A percentile compares a stretch with the other conserved stretches of the same genome.
These are phyloP conservation scores for Nothocercus julius DNA, from an alignment of 2,113 vertebrate genomes.

Conservation along the genomic window DNA sequence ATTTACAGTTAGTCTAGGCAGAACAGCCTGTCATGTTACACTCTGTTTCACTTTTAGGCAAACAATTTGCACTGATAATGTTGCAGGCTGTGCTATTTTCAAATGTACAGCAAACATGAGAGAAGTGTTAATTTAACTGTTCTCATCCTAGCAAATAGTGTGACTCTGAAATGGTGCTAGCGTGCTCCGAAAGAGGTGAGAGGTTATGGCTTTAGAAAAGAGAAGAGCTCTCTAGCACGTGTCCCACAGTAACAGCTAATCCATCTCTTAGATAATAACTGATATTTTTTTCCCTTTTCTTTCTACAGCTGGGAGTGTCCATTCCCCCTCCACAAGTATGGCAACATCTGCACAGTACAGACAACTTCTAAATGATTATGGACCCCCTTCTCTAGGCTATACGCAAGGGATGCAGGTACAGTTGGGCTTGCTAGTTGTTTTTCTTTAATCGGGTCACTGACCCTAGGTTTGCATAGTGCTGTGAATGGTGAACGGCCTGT, in stretches of 20 bases:
- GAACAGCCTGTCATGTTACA: conserved; percentile 44
- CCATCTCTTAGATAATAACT: conserved; percentile 2
- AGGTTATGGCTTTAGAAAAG: neutral
- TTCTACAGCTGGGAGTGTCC: conserved; percentile 84
- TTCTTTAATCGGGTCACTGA: neutral
- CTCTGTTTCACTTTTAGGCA: conserved; percentile 34
- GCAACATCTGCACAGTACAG: conserved; percentile 89
- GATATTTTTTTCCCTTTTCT: neutral
- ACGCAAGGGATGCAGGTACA: conserved; percentile 83
- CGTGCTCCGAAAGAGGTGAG: neutral
- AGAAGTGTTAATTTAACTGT: neutral
- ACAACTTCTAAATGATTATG: conserved; percentile 94
- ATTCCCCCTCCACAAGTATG: conserved; percentile 91
- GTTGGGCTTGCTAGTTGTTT: neutral
- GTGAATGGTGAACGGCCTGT: neutral
- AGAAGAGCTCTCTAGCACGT: neutral
- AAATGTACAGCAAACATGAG: neutral
- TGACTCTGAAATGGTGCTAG: neutral
- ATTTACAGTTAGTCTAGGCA: conserved; percentile 56
- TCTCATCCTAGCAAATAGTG: neutral
- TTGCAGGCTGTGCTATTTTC: conserved; percentile 22
- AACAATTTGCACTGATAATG: conserved; percentile 35
- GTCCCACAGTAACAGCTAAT: neutral
- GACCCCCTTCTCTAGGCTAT: conserved; percentile 95
- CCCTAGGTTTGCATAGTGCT: neutral